Base-by-base conservation (phyloP, 2,888 invertebrate genomes). In the Trichacis sp. region DNA sequence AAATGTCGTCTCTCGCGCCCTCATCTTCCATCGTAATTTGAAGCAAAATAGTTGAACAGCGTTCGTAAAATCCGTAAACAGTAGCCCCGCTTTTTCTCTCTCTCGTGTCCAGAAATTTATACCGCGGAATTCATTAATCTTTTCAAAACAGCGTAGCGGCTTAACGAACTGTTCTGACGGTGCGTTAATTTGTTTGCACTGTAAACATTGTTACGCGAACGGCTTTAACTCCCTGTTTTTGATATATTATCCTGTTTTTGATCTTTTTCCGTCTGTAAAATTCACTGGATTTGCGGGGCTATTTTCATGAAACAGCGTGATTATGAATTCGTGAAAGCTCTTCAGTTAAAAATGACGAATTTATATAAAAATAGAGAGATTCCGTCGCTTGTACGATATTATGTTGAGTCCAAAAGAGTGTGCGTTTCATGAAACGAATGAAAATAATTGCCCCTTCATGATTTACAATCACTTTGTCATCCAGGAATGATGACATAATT, bases 1-100 rank as follows among this genome's bases (percentile, higher is more conserved):
- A 56, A 62, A 59, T 65, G 59, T 69, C 61, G 63, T 63, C 70
- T 62, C 66, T 50, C 47, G 59, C 56, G 56, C 61, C 59, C 66
- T 63, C 52, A 56, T 57, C 61, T 49, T 55, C 40, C 43, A 59
- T 48, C 65, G 65, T 64, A 64, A 59, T 54, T 68, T 70, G 73
- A 73, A 77, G 75, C 72, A 72, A 75, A 75, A 77, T 75, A 72
- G 74, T 72, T 75, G 76, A 77, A 75, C 74, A 74, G 72, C 72
- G 71, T 76, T 77, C 71, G 72, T 73, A 80, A 80, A 79, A 76
- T 74, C 74, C 69, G 68, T 68, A 64, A 71, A 69, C 72, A 70
- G 70, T 60, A 70, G 50, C 50, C 62, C 57, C 12, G 40, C 50
- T 68, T 72, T 73, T 71, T 65, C 70, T 59, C 50, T 68, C 45